These are phyloP conservation scores for Sphaeridia pumilis DNA, from an alignment of 2,888 invertebrate species.

Conservation along the genomic window DNA sequence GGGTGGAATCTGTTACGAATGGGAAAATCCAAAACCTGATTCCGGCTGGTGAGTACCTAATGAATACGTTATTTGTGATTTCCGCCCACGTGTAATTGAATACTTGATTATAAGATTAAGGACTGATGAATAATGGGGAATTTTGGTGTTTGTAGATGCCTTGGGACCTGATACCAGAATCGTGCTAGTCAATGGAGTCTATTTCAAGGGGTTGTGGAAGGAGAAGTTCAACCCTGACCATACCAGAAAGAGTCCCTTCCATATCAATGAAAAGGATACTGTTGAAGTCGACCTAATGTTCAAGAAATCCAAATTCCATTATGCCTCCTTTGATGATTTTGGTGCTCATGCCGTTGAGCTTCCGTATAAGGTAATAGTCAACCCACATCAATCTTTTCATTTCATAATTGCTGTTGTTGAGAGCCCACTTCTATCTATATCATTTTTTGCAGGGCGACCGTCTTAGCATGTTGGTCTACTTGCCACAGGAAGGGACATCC, in stretches of 20 bases:
- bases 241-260: not conserved
- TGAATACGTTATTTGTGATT: not conserved
- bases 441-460: conserved; percentile 44
- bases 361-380: conserved; percentile 39
- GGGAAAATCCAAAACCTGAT: conserved; percentile 43
- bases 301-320: conserved; percentile 39
- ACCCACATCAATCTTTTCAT: too few species aligned
- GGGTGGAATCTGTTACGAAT: conserved; percentile 43
- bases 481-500: conserved; percentile 56
- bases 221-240: not conserved
- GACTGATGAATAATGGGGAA: not conserved
- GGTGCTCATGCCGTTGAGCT: conserved; percentile 38
- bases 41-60: conserved; percentile 33
- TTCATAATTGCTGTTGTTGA: too few species aligned
- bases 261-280: conserved; percentile 2
- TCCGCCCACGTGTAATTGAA: not conserved
- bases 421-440: too few species aligned
- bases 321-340: conserved; percentile 32
- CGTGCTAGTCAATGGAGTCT: conserved; percentile 38
- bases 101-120: not conserved
- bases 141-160: conserved; percentile 1
- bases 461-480: conserved; percentile 60
- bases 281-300: conserved; percentile 42
- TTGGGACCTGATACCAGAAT: conserved; percentile 33
- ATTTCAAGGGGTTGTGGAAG: conserved; percentile 1